phyloP scores from a whole-genome alignment of 2,888 invertebrate genomes.

The Polydesmus complanatus region DNA sequence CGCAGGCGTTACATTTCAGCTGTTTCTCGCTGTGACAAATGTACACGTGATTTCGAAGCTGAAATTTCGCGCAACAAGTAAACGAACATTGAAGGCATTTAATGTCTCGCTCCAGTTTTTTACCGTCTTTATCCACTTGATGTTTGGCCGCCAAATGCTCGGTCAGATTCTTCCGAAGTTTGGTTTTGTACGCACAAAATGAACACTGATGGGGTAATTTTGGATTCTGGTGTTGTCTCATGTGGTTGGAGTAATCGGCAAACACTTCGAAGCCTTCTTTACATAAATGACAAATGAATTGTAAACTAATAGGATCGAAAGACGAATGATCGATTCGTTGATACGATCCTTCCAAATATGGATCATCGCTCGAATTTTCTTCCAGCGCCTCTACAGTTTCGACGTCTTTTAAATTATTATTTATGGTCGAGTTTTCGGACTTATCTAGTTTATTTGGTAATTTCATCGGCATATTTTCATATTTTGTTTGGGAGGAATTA shows the following conservation, averaged over 20 bases:
- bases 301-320: not conserved
- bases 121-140: not conserved
- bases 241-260: not conserved
- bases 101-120: not conserved
- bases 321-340: not conserved
- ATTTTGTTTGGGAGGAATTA: not conserved
- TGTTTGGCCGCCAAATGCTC: not conserved
- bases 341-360: not conserved
- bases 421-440: not conserved
- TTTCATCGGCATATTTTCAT: too few species aligned
- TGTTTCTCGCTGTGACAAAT: not conserved
- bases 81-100: not conserved
- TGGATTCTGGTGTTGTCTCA: not conserved
- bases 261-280: not conserved
- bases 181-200: not conserved
- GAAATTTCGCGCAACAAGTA: not conserved
- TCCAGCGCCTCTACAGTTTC: not conserved
- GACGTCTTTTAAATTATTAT: not conserved
- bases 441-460: too few species aligned
- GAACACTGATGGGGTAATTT: not conserved
- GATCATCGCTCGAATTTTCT: not conserved
- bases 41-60: not conserved
- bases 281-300: not conserved
- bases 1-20: not conserved
- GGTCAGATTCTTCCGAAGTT: not conserved